Percentiles rank a stretch among this genome's conserved stretches.
Evolutionary conservation across 2,888 invertebrate genomes (phyloP).

Genomic region (Corbicula japonica): DNA sequence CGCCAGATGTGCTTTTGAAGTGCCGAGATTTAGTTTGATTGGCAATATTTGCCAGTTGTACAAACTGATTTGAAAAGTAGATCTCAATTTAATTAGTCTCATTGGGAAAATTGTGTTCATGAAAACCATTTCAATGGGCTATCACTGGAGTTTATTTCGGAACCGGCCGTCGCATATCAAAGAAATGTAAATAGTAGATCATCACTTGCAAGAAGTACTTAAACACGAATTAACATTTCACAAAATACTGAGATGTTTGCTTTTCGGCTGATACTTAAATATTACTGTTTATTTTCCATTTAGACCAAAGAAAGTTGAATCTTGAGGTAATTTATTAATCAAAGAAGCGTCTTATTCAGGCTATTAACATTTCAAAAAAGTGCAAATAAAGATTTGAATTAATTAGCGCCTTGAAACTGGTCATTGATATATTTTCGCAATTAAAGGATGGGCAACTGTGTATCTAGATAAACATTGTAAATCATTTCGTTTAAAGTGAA

Average conservation of each 20-base stretch:
- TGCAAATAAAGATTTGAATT: constrained; percentile 53
- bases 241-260: constrained; percentile 48
- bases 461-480: no score
- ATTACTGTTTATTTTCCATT: constrained; percentile 68
- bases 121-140: constrained; percentile 40
- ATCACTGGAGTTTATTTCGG: constrained; percentile 37
- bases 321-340: constrained; percentile 51
- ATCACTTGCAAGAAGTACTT: constrained; percentile 47
- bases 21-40: constrained; percentile 29
- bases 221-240: constrained; percentile 65
- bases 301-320: constrained; percentile 49
- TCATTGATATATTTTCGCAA: no score
- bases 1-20: constrained; percentile 48
- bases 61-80: constrained; percentile 56
- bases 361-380: constrained; percentile 44
- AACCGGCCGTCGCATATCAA: constrained; percentile 47
- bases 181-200: constrained; percentile 63
- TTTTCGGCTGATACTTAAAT: constrained; percentile 54
- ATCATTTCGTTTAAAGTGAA: no score
- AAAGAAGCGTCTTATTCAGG: constrained; percentile 37
- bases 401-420: no score
- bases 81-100: constrained; percentile 58
- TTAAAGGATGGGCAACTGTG: no score
- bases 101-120: constrained; percentile 46
- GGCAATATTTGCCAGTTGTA: constrained; percentile 51